A percentile compares a stretch with the other conserved stretches of the same genome.
These are phyloP conservation scores for Therioaphis trifolii DNA, from an alignment of 2,888 invertebrate species.

Conservation along the genomic window DNA sequence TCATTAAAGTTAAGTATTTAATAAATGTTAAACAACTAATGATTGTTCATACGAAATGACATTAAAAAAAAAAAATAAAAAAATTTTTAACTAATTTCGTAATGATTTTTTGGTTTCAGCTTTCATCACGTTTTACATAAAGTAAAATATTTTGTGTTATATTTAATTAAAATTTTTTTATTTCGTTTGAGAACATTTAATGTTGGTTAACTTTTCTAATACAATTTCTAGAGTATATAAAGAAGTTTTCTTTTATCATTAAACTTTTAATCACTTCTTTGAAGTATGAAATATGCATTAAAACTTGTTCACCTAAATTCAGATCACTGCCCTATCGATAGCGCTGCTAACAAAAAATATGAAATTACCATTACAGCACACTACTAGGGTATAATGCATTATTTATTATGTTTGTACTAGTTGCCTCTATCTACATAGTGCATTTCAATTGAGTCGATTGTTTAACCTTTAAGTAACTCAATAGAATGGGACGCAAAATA, in stretches of 20 bases:
- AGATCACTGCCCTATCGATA: slow-evolving; percentile 26
- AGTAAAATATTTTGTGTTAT: too few relatives aligned
- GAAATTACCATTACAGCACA: slow-evolving; percentile 35
- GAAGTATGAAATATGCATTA: slow-evolving; percentile 1
- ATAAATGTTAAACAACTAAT: too few relatives aligned
- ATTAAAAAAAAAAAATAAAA: too few relatives aligned
- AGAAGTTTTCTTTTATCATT: neutral
- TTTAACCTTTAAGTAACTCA: slow-evolving; percentile 66
- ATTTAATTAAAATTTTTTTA: too few relatives aligned
- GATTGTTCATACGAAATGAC: too few relatives aligned
- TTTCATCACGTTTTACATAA: too few relatives aligned
- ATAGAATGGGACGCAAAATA: slow-evolving; percentile 27
- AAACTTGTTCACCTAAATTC: slow-evolving; percentile 39
- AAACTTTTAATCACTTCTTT: neutral
- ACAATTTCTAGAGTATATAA: too few relatives aligned
- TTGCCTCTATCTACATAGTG: slow-evolving; percentile 38
- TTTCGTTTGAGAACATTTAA: too few relatives aligned
- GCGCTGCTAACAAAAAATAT: slow-evolving; percentile 3
- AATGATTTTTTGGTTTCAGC: too few relatives aligned
- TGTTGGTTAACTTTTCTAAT: too few relatives aligned
- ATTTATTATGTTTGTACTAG: slow-evolving; percentile 64
- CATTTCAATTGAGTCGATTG: slow-evolving; percentile 55
- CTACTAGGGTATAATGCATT: slow-evolving; percentile 63
- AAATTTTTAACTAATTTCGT: too few relatives aligned
- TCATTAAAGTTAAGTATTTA: too few relatives aligned